Conservation (phyloP, 2,888 invertebrate species). For the Pocota personata region DNA sequence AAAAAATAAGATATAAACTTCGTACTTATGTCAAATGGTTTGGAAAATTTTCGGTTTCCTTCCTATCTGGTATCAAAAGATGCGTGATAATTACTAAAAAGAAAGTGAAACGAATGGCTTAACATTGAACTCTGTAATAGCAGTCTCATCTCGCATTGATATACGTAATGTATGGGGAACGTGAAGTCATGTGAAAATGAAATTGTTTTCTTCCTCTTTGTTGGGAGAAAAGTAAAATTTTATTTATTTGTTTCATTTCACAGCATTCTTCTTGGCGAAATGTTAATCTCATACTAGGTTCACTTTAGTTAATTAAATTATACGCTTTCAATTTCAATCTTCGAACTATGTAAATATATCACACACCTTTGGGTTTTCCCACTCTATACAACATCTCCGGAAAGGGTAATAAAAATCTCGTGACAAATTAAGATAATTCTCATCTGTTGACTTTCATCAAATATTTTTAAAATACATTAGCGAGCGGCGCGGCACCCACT, state of each 20-base stretch:
- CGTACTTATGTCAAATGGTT: neutral
- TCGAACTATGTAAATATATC: neutral
- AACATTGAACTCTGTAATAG: slow-evolving; percentile 45
- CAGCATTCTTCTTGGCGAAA: neutral
- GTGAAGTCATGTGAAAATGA: slow-evolving; percentile 45
- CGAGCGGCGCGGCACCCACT: slow-evolving; percentile 10
- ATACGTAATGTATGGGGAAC: slow-evolving; percentile 18
- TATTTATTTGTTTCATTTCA: neutral
- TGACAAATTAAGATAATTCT: neutral
- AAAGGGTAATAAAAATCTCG: neutral
- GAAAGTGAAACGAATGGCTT: slow-evolving; percentile 64
- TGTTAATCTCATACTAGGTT: neutral
- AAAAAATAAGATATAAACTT: neutral
- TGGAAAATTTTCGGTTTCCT: neutral
- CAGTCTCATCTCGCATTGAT: slow-evolving; percentile 16
- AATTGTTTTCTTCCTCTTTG: slow-evolving; percentile 13
- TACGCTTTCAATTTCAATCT: neutral
- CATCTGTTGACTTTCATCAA: slow-evolving; percentile 11
- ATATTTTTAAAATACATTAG: slow-evolving; percentile 3
- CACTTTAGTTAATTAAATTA: neutral
- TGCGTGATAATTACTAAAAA: slow-evolving; percentile 50
- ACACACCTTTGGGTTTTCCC: neutral
- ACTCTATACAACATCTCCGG: neutral
- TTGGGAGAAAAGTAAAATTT: neutral
- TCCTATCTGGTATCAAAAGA: slow-evolving; percentile 12